Conservation (phyloP, 2,888 invertebrate species). For the Neria commutata region DNA sequence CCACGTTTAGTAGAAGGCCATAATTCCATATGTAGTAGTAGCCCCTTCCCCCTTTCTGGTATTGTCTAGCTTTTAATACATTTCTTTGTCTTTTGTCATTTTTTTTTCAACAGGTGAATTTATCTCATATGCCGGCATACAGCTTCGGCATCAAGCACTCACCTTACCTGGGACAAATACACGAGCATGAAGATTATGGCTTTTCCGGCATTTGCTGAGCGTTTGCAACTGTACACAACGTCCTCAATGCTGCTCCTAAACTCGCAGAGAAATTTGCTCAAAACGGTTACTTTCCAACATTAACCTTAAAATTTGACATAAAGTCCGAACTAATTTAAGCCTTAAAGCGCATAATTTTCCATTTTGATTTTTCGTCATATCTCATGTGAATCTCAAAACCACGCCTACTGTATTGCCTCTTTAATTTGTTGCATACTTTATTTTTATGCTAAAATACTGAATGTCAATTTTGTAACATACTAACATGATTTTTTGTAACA, state of each 20-base stretch:
- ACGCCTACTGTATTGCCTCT: background rate
- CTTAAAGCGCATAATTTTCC: too few species aligned
- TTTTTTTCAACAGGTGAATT: constrained; percentile 64
- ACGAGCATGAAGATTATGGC: constrained; percentile 49
- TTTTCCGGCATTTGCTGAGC: constrained; percentile 57
- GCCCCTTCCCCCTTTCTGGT: background rate
- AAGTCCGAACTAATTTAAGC: background rate
- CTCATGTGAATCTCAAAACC: background rate
- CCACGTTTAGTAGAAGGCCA: too few species aligned
- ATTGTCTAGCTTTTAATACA: background rate
- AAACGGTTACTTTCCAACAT: background rate
- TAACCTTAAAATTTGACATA: background rate
- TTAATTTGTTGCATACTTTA: background rate
- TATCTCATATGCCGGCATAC: constrained; percentile 71
- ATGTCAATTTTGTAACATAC: constrained; percentile 18
- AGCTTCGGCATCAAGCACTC: constrained; percentile 90
- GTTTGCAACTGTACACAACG: too few species aligned
- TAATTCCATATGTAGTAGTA: too few species aligned
- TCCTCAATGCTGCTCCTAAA: too few species aligned
- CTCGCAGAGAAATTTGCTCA: too few species aligned
- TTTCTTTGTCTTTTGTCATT: background rate
- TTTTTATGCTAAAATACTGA: background rate
- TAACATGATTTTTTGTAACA: constrained; percentile 5
- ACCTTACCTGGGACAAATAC: constrained; percentile 69
- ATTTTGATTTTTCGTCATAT: background rate